Evolutionary conservation across 1,140 invertebrate species (phyloP).

Genomic region (Rhopalosiphum padi): DNA sequence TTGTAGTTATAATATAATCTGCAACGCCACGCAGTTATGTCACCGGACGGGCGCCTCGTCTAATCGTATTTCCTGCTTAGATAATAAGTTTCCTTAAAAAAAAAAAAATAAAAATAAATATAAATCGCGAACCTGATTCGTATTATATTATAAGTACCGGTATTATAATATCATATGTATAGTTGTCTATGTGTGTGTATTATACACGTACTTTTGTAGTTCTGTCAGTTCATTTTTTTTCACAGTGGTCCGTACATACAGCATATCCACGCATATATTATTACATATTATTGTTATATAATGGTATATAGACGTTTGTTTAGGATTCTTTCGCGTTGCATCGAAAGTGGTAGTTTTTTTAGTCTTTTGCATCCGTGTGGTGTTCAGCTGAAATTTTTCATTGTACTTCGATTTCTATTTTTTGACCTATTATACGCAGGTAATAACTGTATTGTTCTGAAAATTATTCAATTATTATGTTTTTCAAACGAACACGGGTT

Average conservation of each 20-base stretch:
- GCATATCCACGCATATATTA: not conserved
- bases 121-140: not conserved
- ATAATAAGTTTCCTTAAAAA: not conserved
- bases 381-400: not conserved
- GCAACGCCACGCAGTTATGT: conserved; percentile 30
- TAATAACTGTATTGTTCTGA: too few relatives aligned
- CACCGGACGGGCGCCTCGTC: not conserved
- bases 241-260: not conserved
- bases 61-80: not conserved
- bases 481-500: not conserved
- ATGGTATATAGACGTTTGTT: not conserved
- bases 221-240: not conserved
- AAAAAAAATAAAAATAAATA: not conserved
- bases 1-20: not conserved
- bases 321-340: not conserved
- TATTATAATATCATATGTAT: not conserved
- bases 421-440: too few relatives aligned
- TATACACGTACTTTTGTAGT: not conserved
- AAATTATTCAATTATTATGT: not conserved
- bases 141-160: not conserved
- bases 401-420: not conserved
- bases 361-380: not conserved
- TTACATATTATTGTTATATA: not conserved
- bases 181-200: too few relatives aligned
- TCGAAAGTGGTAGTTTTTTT: not conserved